Evolutionary conservation across 2,888 invertebrate genomes (phyloP), one percentile per base, ranked within the genome.

Genomic region (Ferrisia virgata): DNA sequence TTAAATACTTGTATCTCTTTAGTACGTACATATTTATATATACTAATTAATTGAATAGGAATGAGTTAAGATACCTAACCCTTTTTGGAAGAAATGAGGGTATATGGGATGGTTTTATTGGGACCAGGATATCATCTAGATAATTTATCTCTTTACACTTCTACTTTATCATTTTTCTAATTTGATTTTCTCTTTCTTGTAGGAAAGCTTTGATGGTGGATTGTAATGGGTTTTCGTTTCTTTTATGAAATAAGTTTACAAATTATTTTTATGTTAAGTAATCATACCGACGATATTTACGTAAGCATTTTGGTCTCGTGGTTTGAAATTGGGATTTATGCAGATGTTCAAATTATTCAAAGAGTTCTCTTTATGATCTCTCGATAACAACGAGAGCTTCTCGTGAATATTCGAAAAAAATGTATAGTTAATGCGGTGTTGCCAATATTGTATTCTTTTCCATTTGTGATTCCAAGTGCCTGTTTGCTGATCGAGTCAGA

Each of bases 151-250:
- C 2, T 2, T 5, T n/a, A n/a, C 18, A 1, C 6, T 47, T 47
- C 0, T 64, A 18, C 2, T 47, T 47, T 47, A 3, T 47, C 3
- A 8, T n/a, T 47, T 13, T 47, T n/a, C 3, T n/a, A n/a, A n/a
- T 47, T 58, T 58, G 4, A 4, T 47, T 47, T 47, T 58, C 31
- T 69, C 18, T 31, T 69, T 31, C 4, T 69, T 13, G 15, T 72
- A 72, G 72, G 13, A 6, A n/a, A 33, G 72, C 72, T 72, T 72
- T 3, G 18, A 8, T 31, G 25, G 81, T 81, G 33, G 43, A 81
- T 81, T 81, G 81, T 53, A 81, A 33, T 53, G 53, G 81, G 81
- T 81, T 81, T 81, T 81, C 81, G 28, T 81, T 81, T 81, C 81
- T 36, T n/a, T 58, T 81, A 13, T 9, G 15, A 31, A 31, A 79